Percentiles rank a stretch among this genome's conserved stretches.
Conservation (phyloP, 2,113 vertebrate species). For the Python bivittatus region DNA sequence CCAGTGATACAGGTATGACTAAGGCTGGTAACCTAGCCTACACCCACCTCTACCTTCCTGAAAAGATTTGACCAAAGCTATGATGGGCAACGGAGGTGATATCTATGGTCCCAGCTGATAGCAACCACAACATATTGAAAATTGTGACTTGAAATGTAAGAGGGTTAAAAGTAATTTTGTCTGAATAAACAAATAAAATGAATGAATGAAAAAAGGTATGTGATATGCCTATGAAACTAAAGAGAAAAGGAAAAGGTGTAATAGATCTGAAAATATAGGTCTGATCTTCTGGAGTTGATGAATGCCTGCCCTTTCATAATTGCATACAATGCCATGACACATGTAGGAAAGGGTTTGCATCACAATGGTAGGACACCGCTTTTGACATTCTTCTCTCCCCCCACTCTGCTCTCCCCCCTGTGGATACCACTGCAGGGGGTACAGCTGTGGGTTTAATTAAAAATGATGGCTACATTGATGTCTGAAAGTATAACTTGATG, state of each 20-base stretch:
- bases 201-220: background rate
- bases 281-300: background rate
- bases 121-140: background rate
- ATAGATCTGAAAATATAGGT: background rate
- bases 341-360: background rate
- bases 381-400: background rate
- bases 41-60: background rate
- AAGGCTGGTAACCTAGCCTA: background rate
- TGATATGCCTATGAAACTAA: background rate
- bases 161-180: background rate
- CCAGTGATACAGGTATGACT: background rate
- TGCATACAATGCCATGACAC: background rate
- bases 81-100: background rate
- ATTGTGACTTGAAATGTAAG: background rate
- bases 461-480: background rate
- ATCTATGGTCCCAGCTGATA: background rate
- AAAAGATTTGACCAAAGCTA: background rate
- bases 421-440: background rate
- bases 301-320: background rate
- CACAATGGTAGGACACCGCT: background rate
- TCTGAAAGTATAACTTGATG: background rate
- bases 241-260: background rate
- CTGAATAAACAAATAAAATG: background rate
- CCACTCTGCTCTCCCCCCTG: background rate
- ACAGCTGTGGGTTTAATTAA: background rate